Base-by-base conservation (phyloP, 1,140 invertebrate genomes). In the Sarcophaga bullata region DNA sequence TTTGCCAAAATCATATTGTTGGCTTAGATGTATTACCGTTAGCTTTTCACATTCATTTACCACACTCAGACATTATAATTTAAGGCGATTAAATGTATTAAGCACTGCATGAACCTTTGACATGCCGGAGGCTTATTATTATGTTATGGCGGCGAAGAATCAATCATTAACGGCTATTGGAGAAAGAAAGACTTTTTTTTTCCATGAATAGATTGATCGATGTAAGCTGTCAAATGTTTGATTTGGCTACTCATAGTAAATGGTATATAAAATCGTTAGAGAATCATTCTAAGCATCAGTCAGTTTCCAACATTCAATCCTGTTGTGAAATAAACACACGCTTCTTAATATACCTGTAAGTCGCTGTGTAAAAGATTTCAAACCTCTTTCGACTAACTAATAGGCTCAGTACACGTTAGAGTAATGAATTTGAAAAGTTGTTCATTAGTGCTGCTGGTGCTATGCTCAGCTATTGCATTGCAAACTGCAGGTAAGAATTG, bases 401-500 rank as follows among this genome's bases (percentile, higher is more conserved):
- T 25, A 25, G 7, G 10, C 37, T 19, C 19, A 13, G 13, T 9
- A 25, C 7, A 25, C 7, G 4, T 25, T 19, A 17, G 37, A 25
- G 6, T 25, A 8, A 78, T 78, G 75, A 78, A 50, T 78, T 78
- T 50, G n/a, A 78, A 78, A 11, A n/a, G 84, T 15, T 80, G 87
- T 75, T 80, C 84, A 37, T 50, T 87, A 84, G 87, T 85, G 8
- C 19, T 89, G 50, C 83, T 84, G 25, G 1, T 37, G 84, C 84
- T 89, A 8, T 86, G 86, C 82, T 84, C 84, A 48, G 78, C 86
- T 6, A 19, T 87, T 15, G 81, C 83, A 46, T 15, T 83, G 15
- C 17, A 81, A n/a, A 72, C 80, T 6, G 62, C 84, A 11, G 85
- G 88, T 88, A 84, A 85, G 86, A 83, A 15, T 13, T 5, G 8